Base-by-base conservation (phyloP, 1,140 invertebrate genomes). In the Platyscapa corneri region DNA sequence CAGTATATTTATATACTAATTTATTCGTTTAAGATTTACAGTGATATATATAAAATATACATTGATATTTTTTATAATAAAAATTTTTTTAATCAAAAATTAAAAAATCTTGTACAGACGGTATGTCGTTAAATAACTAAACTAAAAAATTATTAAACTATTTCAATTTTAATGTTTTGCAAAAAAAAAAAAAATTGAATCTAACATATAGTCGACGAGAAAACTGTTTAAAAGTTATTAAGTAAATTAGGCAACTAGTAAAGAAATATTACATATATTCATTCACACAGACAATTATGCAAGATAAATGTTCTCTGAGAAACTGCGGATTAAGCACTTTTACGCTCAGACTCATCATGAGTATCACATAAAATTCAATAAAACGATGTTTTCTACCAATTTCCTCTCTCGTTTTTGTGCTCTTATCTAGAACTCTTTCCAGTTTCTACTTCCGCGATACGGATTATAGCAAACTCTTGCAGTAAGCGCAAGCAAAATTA, bases 301-400 rank as follows among this genome's bases (percentile, higher is more conserved):
- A 60, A 78, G 49, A 53, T 42, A 74, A 39, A 34, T 46, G n/a
- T 23, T 77, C 30, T 7, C 3, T 0, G 0, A 60, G 30, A 79
- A 78, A 65, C 8, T 42, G n/a, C 60, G 20, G 37, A 65, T 67
- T 65, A 80, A 80, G 39, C 37, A 46, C 37, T 80, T 46, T 0
- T 10, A 39, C 20, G 60, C 27, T 34, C 12, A 27, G 7, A 46
- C 23, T 42, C 64, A 39, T 80, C 60, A 46, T 80, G 42, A 32
- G 23, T 67, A 83, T 32, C 46, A 83, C 32, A 82, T 84, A 72
- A 82, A 81, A 87, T 86, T 87, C 46, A 75, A 83, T 82, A 49
- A 60, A 78, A 20, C 16, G n/a, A 27, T 20, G 6, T 42, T 80
- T 56, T 72, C 42, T 46, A 46, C 70, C 27, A 86, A 78, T 82